A percentile compares a stretch with the other conserved stretches of the same genome.
Evolutionary conservation across 2,797 vertebrate species (phyloP).

Genomic region (Melanotaenia pygmaea): DNA sequence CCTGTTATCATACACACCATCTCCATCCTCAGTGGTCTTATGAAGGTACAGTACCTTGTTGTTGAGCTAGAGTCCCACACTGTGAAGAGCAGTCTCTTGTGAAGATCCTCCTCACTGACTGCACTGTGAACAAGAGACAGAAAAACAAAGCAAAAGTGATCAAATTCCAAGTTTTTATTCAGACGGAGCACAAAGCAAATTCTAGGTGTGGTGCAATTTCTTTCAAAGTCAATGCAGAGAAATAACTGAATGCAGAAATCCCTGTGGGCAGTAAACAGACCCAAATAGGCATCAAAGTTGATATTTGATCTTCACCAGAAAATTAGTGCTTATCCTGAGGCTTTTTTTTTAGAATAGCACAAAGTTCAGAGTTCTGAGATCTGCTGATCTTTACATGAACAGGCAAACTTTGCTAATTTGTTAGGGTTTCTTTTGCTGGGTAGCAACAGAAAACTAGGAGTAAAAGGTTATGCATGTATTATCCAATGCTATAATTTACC

Average conservation of each 20-base stretch:
- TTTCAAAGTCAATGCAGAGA: not conserved
- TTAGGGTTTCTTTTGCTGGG: not conserved
- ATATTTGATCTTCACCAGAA: conserved; percentile 1
- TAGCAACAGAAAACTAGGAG: not conserved
- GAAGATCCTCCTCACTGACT: conserved; percentile 76
- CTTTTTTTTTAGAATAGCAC: not conserved
- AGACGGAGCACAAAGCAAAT: not conserved
- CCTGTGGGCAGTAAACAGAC: not conserved
- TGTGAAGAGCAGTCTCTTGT: conserved; percentile 88
- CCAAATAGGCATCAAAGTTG: not conserved
- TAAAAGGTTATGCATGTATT: not conserved
- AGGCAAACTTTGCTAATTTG: not conserved
- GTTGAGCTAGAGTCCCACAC: conserved; percentile 84
- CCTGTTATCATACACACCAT: not conserved
- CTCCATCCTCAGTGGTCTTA: not conserved
- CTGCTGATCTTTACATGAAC: not conserved
- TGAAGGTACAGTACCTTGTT: conserved; percentile 79
- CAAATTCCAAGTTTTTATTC: conserved; percentile 10
- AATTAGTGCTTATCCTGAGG: not conserved
- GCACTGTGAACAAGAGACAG: conserved; percentile 52
- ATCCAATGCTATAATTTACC: not conserved
- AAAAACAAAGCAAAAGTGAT: conserved; percentile 3
- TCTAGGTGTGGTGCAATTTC: not conserved
- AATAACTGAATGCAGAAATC: not conserved
- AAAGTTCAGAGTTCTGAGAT: not conserved